Base-by-base conservation (phyloP, 2,797 vertebrate genomes). In the Crypturellus tataupa region DNA sequence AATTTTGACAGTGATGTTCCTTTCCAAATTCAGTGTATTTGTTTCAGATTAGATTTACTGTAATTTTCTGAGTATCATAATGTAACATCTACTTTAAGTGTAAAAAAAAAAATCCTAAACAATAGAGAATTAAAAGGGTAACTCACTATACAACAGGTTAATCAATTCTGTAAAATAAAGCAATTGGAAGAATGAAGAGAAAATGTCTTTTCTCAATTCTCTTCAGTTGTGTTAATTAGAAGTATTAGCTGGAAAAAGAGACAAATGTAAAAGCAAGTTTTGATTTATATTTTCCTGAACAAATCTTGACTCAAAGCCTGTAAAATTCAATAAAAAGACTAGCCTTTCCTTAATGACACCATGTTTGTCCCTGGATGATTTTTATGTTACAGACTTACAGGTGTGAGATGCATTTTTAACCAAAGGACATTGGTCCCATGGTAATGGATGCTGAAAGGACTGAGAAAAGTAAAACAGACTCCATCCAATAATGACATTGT, bases 401-500 rank as follows among this genome's bases (percentile, higher is more conserved):
- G 98, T 98, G 68, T 94, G 98, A 84, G 98, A 99, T 91, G 98
- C 95, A 96, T 99, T 99, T 98, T 99, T 99, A 96, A 99, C 97
- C 89, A 99, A 98, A 24, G 99, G 99, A 97, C 99, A 99, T 91
- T 99, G 98, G 33, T 99, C 98, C 99, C 99, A 99, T 0, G 99
- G 99, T 79, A 99, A 98, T 1, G 99, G 99, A 44, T 99, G 98
- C 97, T 99, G 99, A 97, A 99, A 99, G 90, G 99, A 99, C 96
- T 99, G 99, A 47, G 99, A 99, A 97, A 99, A 99, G 96, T 99
- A 99, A 98, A 99, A 99, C 67, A 99, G 97, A 83, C 99, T 99
- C 99, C 99, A 99, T 94, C 99, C 98, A 96, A 99, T 99, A 97
- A 99, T 99, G 96, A 99, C 99, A 87, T 99, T 99, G 98, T 99